Conservation (phyloP, 2,888 invertebrate species). For the Cancer borealis region DNA sequence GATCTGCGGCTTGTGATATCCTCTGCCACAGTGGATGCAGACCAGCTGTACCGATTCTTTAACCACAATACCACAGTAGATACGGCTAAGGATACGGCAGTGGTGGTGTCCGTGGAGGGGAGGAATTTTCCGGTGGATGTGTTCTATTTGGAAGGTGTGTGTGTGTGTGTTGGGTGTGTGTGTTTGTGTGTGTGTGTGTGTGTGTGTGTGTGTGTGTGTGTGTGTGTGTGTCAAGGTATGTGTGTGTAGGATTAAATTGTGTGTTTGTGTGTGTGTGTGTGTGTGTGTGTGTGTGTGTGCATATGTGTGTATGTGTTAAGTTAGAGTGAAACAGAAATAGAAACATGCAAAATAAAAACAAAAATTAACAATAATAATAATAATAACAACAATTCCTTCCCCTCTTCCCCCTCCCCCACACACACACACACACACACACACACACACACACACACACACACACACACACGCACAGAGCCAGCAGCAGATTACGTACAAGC, state of each 20-base stretch:
- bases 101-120: slow-evolving; percentile 89
- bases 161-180: neutral
- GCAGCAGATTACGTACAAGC: slow-evolving; percentile 91
- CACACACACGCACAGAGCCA: neutral
- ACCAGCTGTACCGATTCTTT: slow-evolving; percentile 90
- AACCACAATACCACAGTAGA: slow-evolving; percentile 81
- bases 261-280: no score
- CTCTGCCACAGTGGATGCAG: slow-evolving; percentile 97
- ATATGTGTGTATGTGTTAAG: neutral
- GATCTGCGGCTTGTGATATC: slow-evolving; percentile 92
- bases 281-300: no score
- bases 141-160: slow-evolving; percentile 87
- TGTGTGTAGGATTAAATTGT: no score
- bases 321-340: no score
- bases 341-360: neutral
- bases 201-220: no score
- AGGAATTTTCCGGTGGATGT: slow-evolving; percentile 92
- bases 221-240: no score
- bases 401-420: no score
- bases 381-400: no score
- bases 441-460: no score
- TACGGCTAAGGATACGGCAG: slow-evolving; percentile 82
- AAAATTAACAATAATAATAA: neutral
- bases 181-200: no score
- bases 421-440: no score